Evolutionary conservation across 2,888 invertebrate species (phyloP).

Genomic region (Agrypnus murinus): DNA sequence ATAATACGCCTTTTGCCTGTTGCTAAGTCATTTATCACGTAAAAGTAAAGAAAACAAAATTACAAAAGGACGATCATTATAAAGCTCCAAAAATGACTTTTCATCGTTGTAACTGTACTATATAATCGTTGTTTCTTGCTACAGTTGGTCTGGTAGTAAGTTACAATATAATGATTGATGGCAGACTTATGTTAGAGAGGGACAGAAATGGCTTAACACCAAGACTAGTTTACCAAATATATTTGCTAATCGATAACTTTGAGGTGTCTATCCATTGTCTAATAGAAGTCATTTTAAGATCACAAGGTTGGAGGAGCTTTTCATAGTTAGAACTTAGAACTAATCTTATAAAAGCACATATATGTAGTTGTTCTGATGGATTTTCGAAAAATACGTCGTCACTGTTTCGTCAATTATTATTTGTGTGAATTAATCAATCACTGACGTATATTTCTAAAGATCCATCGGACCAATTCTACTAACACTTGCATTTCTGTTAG

Average conservation of each 20-base stretch:
- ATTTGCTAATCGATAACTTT: constrained; percentile 1
- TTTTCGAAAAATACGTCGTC: too few species aligned
- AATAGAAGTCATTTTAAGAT: too few species aligned
- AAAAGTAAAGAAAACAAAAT: constrained; percentile 9
- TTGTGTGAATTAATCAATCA: too few species aligned
- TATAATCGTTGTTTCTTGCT: constrained; percentile 19
- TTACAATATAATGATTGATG: constrained; percentile 18
- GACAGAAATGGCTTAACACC: constrained; percentile 4
- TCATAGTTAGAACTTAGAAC: too few species aligned
- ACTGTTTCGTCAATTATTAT: too few species aligned
- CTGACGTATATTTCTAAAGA: too few species aligned
- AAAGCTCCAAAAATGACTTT: constrained; percentile 17
- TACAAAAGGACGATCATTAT: constrained; percentile 4
- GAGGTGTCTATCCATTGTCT: background rate
- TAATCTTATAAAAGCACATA: too few species aligned
- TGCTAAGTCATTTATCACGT: constrained; percentile 14
- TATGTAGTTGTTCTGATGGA: too few species aligned
- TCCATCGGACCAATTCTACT: too few species aligned
- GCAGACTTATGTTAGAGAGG: background rate
- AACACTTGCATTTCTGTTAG: too few species aligned
- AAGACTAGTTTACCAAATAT: constrained; percentile 2
- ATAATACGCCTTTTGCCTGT: constrained; percentile 5
- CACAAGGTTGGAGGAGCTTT: too few species aligned
- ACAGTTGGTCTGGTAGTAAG: background rate
- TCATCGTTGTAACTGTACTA: constrained; percentile 6